Evolutionary conservation across 1,140 invertebrate genomes (phyloP).

Genomic region (Drosophila tsacasi): DNA sequence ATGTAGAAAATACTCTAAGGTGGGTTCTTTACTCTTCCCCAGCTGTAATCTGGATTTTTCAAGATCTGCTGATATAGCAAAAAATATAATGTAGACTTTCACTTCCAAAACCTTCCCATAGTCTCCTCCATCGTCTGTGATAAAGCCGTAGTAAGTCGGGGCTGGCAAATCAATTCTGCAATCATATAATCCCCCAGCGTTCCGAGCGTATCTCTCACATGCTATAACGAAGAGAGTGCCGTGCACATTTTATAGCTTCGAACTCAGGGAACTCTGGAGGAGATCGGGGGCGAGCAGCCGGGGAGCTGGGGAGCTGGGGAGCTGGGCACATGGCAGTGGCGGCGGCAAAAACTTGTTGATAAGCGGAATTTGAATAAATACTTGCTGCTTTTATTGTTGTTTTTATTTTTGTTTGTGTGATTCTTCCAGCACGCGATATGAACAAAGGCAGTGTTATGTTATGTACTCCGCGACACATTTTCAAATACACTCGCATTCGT

Average conservation of each 20-base stretch:
- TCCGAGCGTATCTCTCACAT: conserved; percentile 36
- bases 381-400: neutral
- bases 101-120: neutral
- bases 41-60: neutral
- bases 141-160: conserved; percentile 10
- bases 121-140: neutral
- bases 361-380: conserved; percentile 74
- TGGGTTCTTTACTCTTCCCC: neutral
- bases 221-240: conserved; percentile 41
- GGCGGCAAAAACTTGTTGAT: conserved; percentile 66
- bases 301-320: conserved; percentile 7
- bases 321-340: conserved; percentile 45
- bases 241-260: conserved; percentile 64
- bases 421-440: conserved; percentile 66
- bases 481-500: conserved; percentile 8
- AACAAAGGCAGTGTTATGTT: conserved; percentile 43
- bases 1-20: neutral
- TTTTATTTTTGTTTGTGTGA: conserved; percentile 5
- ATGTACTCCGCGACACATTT: conserved; percentile 20
- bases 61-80: conserved; percentile 14
- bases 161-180: conserved; percentile 52
- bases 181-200: conserved; percentile 38
- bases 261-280: conserved; percentile 29
- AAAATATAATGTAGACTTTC: neutral
- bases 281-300: too few species aligned